A percentile compares a stretch with the other conserved stretches of the same genome.
Conservation (phyloP, 2,113 vertebrate genomes). For the Rhineura floridana region DNA sequence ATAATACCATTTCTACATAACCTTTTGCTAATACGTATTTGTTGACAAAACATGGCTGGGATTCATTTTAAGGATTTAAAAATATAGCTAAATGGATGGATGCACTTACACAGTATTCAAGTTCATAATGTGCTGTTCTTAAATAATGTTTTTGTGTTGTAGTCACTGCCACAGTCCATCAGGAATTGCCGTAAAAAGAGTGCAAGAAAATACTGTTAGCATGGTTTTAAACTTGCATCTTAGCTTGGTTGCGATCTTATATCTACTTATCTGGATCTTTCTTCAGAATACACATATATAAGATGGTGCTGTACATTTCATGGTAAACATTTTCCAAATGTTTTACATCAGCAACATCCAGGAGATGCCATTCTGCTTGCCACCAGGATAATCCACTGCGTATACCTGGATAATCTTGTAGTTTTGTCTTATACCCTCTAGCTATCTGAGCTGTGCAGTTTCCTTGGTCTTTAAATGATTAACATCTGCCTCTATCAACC, state of each 20-base stretch:
- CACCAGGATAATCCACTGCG: neutral
- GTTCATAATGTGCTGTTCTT: neutral
- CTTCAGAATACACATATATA: neutral
- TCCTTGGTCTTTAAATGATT: neutral
- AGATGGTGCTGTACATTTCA: neutral
- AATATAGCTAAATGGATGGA: neutral
- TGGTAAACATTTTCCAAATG: neutral
- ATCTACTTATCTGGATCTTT: neutral
- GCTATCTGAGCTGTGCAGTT: neutral
- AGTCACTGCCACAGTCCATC: neutral
- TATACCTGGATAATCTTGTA: neutral
- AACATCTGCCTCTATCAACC: too few relatives aligned
- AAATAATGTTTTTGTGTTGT: neutral
- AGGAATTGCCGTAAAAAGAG: neutral
- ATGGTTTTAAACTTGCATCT: neutral
- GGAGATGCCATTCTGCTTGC: neutral
- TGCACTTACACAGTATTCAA: neutral
- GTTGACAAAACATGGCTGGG: neutral
- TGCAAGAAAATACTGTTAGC: neutral
- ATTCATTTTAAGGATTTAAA: neutral
- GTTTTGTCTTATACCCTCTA: neutral
- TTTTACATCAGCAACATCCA: neutral
- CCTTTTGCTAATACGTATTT: neutral
- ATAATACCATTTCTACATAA: neutral
- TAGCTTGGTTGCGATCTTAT: neutral